Base-by-base conservation (phyloP, 1,140 invertebrate genomes). In the Achroia grisella region DNA sequence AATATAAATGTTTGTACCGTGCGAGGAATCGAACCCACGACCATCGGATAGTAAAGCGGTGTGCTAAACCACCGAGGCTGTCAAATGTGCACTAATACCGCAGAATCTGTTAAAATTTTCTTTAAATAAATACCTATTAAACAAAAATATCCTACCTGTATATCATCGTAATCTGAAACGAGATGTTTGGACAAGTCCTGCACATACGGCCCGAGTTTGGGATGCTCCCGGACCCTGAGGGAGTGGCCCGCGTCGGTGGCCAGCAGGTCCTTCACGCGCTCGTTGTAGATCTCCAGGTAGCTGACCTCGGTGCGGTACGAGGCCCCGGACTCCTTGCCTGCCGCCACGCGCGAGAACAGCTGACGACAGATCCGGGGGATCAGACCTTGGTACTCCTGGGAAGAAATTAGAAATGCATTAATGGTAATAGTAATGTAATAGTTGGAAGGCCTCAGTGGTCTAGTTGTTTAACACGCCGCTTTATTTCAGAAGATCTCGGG, bases 261-360 rank as follows among this genome's bases (percentile, higher is more conserved):
- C 8, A 97, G 80, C 31, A 97, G 86, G 84, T 97, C 97, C 79
- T 94, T 93, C 0, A 98, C 95, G 45, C 93, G 87, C 80, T 97
- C 96, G 68, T 97, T 97, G 81, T 97, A 97, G 52, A 97, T 97
- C 86, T 97, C 95, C 47, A 98, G 77, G 86, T 97, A 95, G 70
- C 92, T 94, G 49, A 94, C 94, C 71, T 95, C 92, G 0, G 93
- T 94, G 49, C 93, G 88, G 67, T 94, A 94, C 0, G 93, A 96
- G 0, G 93, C 93, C 4, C 93, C 93, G 17, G 90, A 91, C 66
- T 95, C 93, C 61, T 93, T 93, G 35, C 92, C 92, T 9, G 92
- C 89, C 11, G 91, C 90, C 88, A 94, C 93, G 32, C 91, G 89
- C 2, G 90, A 88, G 69, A 94, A 94, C 10, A 94, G 74, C 43